Evolutionary conservation across 2,113 vertebrate genomes (phyloP).

Genomic region (Anoplopoma fimbria): DNA sequence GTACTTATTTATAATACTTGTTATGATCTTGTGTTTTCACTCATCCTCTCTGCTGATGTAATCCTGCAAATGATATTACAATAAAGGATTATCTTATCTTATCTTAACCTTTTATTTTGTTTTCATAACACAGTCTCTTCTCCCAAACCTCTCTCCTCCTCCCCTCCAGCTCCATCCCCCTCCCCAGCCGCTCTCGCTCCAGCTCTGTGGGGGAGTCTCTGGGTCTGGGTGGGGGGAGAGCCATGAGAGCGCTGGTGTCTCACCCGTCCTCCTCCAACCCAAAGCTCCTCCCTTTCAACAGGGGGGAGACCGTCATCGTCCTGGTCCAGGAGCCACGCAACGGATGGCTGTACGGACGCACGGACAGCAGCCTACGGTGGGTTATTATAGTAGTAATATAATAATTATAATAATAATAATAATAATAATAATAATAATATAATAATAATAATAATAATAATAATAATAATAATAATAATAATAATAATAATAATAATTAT

Average conservation of each 20-base stretch:
- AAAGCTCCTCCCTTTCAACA: slow-evolving; percentile 90
- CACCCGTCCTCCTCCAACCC: slow-evolving; percentile 88
- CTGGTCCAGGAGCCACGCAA: slow-evolving; percentile 92
- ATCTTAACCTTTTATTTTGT: too few species aligned
- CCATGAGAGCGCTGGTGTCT: slow-evolving; percentile 89
- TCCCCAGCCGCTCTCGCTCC: slow-evolving; percentile 83
- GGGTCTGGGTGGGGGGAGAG: slow-evolving; percentile 62
- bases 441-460: too few species aligned
- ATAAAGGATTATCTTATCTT: too few species aligned
- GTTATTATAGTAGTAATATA: too few species aligned
- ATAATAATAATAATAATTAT: neutral
- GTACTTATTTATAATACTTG: too few species aligned
- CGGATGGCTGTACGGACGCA: slow-evolving; percentile 95
- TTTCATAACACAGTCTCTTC: too few species aligned
- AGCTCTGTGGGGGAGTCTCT: slow-evolving; percentile 90
- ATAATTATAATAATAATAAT: neutral
- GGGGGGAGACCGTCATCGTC: slow-evolving; percentile 86
- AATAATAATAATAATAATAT: neutral
- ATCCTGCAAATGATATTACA: too few species aligned
- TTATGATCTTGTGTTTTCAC: too few species aligned
- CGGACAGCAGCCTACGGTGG: slow-evolving; percentile 89
- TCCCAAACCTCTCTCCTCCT: too few species aligned
- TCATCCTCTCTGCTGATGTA: too few species aligned
- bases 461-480: too few species aligned
- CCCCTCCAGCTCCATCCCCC: slow-evolving; percentile 77